Percentiles rank a stretch among this genome's conserved stretches.
Evolutionary conservation across 2,888 invertebrate genomes (phyloP).

Genomic region (Brenthis hecate): DNA sequence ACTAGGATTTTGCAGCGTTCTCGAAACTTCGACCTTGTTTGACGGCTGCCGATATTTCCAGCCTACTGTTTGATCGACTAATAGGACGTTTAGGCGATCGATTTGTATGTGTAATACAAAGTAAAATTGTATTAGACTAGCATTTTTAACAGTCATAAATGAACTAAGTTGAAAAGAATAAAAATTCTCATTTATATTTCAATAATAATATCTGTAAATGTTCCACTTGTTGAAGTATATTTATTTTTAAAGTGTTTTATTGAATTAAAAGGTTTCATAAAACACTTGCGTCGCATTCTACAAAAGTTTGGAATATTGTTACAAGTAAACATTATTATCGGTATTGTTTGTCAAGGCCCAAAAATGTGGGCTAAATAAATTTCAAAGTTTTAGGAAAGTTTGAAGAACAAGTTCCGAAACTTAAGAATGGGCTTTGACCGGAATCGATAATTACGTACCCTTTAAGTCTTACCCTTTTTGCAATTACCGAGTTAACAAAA

Average conservation of each 20-base stretch:
- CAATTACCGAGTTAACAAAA: constrained; percentile 30
- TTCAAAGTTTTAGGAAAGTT: constrained; percentile 58
- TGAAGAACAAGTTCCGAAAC: constrained; percentile 58
- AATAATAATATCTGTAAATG: no score
- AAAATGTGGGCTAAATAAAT: constrained; percentile 68
- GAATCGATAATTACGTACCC: constrained; percentile 68
- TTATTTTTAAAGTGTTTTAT: constrained; percentile 25
- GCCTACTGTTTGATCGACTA: constrained; percentile 19
- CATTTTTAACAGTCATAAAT: not conserved
- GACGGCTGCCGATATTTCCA: constrained; percentile 24
- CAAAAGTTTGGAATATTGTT: not conserved
- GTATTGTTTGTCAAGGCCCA: constrained; percentile 52
- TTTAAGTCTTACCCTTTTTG: constrained; percentile 33
- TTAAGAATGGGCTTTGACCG: constrained; percentile 53
- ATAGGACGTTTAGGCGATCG: constrained; percentile 12
- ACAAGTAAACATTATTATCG: constrained; percentile 44
- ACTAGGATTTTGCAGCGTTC: constrained; percentile 39
- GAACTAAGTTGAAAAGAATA: no score
- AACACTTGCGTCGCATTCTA: not conserved
- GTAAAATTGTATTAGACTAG: no score
- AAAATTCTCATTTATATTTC: no score
- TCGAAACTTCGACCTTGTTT: constrained; percentile 35
- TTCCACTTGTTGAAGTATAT: no score
- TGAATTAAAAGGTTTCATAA: not conserved
- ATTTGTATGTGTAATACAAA: constrained; percentile 4